These are phyloP conservation scores for Malurus cyaneus DNA, from an alignment of 2,113 vertebrate genomes.

Conservation along the genomic window DNA sequence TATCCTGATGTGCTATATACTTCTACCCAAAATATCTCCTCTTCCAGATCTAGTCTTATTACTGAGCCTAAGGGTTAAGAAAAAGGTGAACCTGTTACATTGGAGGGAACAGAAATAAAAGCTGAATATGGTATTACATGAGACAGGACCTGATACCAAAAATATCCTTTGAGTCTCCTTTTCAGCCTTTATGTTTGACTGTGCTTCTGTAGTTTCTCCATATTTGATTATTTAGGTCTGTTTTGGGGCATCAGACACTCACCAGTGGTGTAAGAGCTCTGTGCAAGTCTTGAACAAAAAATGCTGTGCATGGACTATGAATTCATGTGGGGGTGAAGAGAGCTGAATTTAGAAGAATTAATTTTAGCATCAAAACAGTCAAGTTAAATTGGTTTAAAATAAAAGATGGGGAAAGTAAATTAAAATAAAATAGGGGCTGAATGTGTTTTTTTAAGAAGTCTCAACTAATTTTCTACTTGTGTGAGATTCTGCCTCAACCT, in stretches of 20 bases:
- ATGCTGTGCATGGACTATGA: neutral
- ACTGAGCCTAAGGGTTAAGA: neutral
- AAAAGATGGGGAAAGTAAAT: neutral
- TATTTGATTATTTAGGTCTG: neutral
- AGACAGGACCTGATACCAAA: neutral
- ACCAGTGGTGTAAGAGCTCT: neutral
- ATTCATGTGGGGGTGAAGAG: neutral
- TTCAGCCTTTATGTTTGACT: neutral
- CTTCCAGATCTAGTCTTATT: neutral
- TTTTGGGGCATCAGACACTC: neutral
- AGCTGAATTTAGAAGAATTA: neutral
- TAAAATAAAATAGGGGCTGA: neutral
- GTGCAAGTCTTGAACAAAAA: neutral
- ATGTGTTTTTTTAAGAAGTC: neutral
- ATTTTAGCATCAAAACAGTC: neutral
- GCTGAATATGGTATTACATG: neutral
- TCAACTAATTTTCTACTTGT: neutral
- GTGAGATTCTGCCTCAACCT: neutral
- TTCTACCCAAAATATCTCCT: neutral
- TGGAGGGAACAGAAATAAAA: neutral
- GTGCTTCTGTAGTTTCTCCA: neutral
- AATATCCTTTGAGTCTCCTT: neutral
- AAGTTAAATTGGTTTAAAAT: neutral
- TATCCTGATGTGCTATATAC: neutral
- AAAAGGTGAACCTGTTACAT: neutral